Percentiles rank a stretch among this genome's conserved stretches.
phyloP scores from a whole-genome alignment of 2,797 vertebrate species.

The Sebastes aleutianus region DNA sequence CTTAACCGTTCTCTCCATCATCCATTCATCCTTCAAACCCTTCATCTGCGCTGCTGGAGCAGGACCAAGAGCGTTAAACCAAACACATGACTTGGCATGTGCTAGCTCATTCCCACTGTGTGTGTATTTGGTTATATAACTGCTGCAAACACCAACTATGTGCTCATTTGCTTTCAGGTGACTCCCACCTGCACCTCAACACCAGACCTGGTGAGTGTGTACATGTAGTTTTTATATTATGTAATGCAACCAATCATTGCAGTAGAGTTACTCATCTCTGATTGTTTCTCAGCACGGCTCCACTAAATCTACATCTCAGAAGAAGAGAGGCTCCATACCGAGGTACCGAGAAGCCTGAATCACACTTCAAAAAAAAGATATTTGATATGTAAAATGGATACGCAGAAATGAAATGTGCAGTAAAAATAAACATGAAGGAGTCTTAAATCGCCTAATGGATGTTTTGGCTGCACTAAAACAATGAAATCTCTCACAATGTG shows the following conservation, averaged over 20 bases:
- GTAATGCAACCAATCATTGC: not conserved
- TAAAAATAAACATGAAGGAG: not conserved
- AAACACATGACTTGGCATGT: constrained; percentile 46
- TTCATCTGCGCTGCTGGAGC: constrained; percentile 49
- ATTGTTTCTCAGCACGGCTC: constrained; percentile 74
- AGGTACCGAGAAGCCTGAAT: constrained; percentile 70
- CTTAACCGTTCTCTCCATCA: constrained; percentile 36
- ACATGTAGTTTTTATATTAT: not conserved
- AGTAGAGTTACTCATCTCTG: not conserved
- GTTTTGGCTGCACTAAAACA: not conserved
- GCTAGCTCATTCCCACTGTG: constrained; percentile 16
- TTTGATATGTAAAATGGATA: not conserved
- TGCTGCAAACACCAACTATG: constrained; percentile 13
- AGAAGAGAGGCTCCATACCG: constrained; percentile 84
- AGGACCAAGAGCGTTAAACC: constrained; percentile 51
- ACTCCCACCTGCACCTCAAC: constrained; percentile 77
- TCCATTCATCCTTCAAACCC: constrained; percentile 30
- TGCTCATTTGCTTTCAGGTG: constrained; percentile 76
- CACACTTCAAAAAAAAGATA: not conserved
- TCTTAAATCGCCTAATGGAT: not conserved
- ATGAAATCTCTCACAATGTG: not conserved
- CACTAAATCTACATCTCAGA: constrained; percentile 79
- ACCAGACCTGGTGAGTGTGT: constrained; percentile 80
- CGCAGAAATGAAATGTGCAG: not conserved
- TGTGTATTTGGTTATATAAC: not conserved